Conservation (phyloP, 2,888 invertebrate genomes). For the Lasioglossum malachurum region DNA sequence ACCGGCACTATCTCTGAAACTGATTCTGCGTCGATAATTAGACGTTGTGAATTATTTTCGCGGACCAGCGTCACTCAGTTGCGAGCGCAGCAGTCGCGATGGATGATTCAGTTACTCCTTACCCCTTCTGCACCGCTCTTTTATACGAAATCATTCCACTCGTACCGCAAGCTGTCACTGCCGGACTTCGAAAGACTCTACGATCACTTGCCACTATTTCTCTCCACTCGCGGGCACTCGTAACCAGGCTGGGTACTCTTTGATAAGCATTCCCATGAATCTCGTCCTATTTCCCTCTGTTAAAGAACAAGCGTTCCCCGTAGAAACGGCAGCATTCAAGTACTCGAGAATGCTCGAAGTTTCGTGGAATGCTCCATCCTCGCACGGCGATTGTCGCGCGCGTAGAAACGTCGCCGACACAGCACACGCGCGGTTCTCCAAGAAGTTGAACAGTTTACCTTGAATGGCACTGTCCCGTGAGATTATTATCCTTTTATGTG, state of each 20-base stretch:
- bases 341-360: neutral
- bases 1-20: neutral
- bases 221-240: neutral
- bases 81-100: too few species aligned
- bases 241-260: neutral
- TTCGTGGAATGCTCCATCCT: neutral
- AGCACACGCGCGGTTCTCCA: neutral
- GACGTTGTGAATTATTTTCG: too few species aligned
- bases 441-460: constrained; percentile 39
- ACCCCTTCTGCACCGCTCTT: too few species aligned
- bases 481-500: constrained; percentile 58
- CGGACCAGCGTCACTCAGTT: too few species aligned
- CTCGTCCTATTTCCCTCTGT: neutral
- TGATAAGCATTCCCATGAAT: neutral
- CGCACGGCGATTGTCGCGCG: neutral
- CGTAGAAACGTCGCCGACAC: neutral
- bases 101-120: too few species aligned
- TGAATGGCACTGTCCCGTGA: constrained; percentile 34
- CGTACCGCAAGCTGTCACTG: neutral
- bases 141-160: neutral
- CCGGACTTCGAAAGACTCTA: neutral
- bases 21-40: neutral
- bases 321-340: neutral
- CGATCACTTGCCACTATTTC: neutral
- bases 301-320: neutral